Percentiles rank a stretch among this genome's conserved stretches.
Evolutionary conservation across 1,140 invertebrate species (phyloP).

Genomic region (Bacillus rossius): DNA sequence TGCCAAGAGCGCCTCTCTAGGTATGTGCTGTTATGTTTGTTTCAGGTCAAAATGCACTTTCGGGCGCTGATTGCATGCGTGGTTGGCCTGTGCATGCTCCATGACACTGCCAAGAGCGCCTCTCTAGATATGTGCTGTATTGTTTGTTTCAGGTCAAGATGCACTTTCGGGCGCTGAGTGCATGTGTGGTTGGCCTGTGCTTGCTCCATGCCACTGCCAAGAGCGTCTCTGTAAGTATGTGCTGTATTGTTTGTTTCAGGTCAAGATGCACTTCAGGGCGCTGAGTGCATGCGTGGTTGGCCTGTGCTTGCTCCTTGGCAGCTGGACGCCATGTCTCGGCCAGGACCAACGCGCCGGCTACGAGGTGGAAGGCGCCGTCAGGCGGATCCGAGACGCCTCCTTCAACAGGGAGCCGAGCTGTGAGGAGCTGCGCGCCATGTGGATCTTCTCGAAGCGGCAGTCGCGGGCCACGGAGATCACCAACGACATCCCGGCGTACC

Average conservation of each 20-base stretch:
- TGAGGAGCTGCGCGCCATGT: constrained; percentile 83
- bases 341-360: constrained; percentile 30
- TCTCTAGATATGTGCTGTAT: no score
- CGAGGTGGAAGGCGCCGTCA: constrained; percentile 36
- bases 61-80: no score
- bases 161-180: no score
- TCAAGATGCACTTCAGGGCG: no score
- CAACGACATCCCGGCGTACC: constrained; percentile 73
- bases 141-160: no score
- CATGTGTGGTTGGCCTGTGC: constrained; percentile 5
- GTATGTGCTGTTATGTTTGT: no score
- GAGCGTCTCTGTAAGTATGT: no score
- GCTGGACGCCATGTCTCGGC: constrained; percentile 33
- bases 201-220: constrained; percentile 20
- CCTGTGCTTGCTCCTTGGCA: constrained; percentile 19
- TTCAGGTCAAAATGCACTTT: no score
- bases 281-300: background rate
- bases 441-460: constrained; percentile 84
- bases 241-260: no score
- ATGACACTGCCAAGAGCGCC: no score
- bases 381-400: constrained; percentile 32
- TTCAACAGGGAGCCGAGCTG: constrained; percentile 64
- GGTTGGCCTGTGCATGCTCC: no score
- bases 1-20: no score
- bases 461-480: constrained; percentile 79